These are phyloP conservation scores for Pogoniulus pusillus DNA, from an alignment of 2,797 vertebrate genomes.

Conservation along the genomic window DNA sequence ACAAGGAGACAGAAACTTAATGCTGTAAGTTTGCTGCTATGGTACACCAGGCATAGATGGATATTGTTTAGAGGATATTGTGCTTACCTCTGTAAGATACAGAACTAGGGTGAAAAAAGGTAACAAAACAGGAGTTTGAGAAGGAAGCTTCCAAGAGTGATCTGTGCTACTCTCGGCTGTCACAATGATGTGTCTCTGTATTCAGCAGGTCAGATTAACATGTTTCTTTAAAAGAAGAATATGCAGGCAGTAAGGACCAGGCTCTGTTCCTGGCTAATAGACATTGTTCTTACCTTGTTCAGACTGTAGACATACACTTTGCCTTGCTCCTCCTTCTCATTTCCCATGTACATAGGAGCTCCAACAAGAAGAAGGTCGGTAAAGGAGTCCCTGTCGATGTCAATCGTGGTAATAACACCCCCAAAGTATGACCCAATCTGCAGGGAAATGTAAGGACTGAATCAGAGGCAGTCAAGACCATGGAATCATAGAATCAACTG, in stretches of 20 bases:
- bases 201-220: not conserved
- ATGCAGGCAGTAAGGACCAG: not conserved
- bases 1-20: not conserved
- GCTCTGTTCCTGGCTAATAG: not conserved
- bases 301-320: slow-evolving; percentile 92
- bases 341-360: slow-evolving; percentile 95
- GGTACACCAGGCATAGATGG: no score
- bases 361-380: slow-evolving; percentile 93
- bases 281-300: slow-evolving; percentile 79
- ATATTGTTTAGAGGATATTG: not conserved
- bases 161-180: not conserved
- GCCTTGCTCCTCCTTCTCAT: slow-evolving; percentile 92
- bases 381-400: slow-evolving; percentile 84
- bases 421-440: slow-evolving; percentile 99
- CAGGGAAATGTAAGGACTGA: not conserved
- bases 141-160: not conserved
- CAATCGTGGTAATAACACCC: slow-evolving; percentile 90
- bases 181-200: not conserved
- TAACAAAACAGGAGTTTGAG: not conserved
- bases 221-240: not conserved
- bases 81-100: not conserved
- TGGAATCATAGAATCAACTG: no score
- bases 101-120: no score
- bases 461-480: not conserved
- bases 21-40: not conserved